Evolutionary conservation across 2,888 invertebrate genomes (phyloP).

Genomic region (Nysson spinosus): DNA sequence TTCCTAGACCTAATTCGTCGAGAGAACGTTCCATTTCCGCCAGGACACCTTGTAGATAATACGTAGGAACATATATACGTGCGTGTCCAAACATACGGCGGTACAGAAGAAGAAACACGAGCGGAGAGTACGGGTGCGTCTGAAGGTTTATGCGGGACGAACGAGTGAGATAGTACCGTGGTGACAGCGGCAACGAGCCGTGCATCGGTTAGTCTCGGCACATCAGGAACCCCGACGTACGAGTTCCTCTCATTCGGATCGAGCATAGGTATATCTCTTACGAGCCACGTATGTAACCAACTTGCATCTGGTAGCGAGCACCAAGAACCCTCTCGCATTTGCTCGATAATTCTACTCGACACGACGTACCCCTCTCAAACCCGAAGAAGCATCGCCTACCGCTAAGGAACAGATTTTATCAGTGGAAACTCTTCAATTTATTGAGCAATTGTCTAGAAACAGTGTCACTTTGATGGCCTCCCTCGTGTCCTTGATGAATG

Average conservation of each 20-base stretch:
- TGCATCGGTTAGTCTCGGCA: constrained; percentile 76
- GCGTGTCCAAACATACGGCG: constrained; percentile 2
- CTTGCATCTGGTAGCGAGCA: constrained; percentile 13
- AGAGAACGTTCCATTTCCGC: too few species aligned
- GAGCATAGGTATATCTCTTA: constrained; percentile 32
- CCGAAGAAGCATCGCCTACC: too few species aligned
- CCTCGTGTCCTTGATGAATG: too few species aligned
- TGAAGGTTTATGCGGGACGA: constrained; percentile 46
- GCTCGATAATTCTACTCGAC: constrained; percentile 42
- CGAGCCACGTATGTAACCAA: constrained; percentile 2
- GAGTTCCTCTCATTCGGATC: constrained; percentile 61
- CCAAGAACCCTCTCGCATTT: constrained; percentile 18
- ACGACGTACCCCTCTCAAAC: too few species aligned
- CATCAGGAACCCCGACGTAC: constrained; percentile 72
- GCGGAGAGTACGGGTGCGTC: constrained; percentile 6
- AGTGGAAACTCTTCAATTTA: too few species aligned
- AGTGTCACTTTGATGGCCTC: too few species aligned
- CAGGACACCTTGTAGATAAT: too few species aligned
- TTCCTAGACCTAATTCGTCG: too few species aligned
- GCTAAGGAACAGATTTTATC: constrained; percentile 49
- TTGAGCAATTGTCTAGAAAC: too few species aligned
- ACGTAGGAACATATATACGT: too few species aligned
- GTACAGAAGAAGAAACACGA: not conserved
- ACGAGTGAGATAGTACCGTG: constrained; percentile 69
- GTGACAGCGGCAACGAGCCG: constrained; percentile 77